A percentile compares a stretch with the other conserved stretches of the same genome.
These are phyloP conservation scores for Diadromus collaris DNA, from an alignment of 2,888 invertebrate species.

Conservation along the genomic window DNA sequence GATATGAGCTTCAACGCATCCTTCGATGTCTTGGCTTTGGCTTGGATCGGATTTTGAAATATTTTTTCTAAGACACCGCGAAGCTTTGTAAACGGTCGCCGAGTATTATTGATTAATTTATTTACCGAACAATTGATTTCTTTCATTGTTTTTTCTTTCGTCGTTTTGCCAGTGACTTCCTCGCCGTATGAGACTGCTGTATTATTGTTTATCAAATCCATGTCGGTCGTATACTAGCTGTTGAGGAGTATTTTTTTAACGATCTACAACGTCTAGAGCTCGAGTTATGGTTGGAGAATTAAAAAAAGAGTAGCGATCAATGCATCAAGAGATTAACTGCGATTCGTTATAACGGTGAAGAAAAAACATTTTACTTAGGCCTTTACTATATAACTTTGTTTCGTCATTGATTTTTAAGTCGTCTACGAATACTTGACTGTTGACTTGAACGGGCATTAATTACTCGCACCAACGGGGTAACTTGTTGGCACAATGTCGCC, in stretches of 20 bases:
- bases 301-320: constrained; percentile 36
- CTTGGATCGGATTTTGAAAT: constrained; percentile 20
- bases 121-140: constrained; percentile 23
- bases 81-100: constrained; percentile 28
- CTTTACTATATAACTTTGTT: constrained; percentile 41
- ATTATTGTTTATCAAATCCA: neutral
- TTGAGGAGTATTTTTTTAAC: constrained; percentile 16
- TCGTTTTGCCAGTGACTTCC: neutral
- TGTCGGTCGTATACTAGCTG: constrained; percentile 15
- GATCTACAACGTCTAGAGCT: constrained; percentile 3
- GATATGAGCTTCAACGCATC: constrained; percentile 16
- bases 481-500: constrained; percentile 5
- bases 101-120: constrained; percentile 50
- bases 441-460: constrained; percentile 13
- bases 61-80: neutral
- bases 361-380: constrained; percentile 19
- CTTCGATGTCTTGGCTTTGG: constrained; percentile 11
- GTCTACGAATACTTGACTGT: constrained; percentile 6
- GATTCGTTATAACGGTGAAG: neutral
- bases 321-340: constrained; percentile 42
- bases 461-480: constrained; percentile 2
- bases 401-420: constrained; percentile 5
- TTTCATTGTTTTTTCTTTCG: constrained; percentile 1
- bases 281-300: neutral
- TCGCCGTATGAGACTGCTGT: neutral